A percentile compares a stretch with the other conserved stretches of the same genome.
phyloP scores from a whole-genome alignment of 2,113 vertebrate species.

The Oenanthe oenanthe region DNA sequence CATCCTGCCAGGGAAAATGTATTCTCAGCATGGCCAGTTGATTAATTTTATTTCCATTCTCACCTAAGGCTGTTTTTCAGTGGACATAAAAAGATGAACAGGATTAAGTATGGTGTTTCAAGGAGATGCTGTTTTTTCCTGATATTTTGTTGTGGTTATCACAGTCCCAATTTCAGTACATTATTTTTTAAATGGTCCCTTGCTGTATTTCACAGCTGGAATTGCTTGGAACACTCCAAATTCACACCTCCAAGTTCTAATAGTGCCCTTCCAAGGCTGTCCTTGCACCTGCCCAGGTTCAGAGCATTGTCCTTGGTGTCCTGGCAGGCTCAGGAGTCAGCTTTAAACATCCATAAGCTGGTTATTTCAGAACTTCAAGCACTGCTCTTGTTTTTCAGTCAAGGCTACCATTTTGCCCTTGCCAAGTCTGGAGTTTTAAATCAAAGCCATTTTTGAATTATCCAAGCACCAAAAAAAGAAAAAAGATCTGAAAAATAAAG shows the following conservation, averaged over 20 bases:
- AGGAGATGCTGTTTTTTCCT: not conserved
- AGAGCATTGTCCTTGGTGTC: not conserved
- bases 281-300: not conserved
- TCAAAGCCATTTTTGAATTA: conserved; percentile 52
- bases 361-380: not conserved
- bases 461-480: not conserved
- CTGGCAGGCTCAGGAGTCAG: not conserved
- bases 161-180: not conserved
- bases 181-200: not conserved
- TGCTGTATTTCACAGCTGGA: fast-evolving
- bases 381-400: not conserved
- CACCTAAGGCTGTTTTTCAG: not conserved
- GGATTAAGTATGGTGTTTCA: fast-evolving
- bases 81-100: not conserved
- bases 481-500: conserved; percentile 8
- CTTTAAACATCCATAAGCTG: not conserved
- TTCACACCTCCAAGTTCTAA: not conserved
- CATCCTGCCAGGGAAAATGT: not conserved
- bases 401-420: not conserved
- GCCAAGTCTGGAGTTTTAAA: conserved; percentile 41
- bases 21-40: not conserved
- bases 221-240: not conserved
- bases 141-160: not conserved
- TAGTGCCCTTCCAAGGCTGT: not conserved
- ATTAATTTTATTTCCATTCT: not conserved